Percentiles rank a stretch among this genome's conserved stretches.
Conservation (phyloP, 2,113 vertebrate species). For the Sarotherodon lohbergeri region DNA sequence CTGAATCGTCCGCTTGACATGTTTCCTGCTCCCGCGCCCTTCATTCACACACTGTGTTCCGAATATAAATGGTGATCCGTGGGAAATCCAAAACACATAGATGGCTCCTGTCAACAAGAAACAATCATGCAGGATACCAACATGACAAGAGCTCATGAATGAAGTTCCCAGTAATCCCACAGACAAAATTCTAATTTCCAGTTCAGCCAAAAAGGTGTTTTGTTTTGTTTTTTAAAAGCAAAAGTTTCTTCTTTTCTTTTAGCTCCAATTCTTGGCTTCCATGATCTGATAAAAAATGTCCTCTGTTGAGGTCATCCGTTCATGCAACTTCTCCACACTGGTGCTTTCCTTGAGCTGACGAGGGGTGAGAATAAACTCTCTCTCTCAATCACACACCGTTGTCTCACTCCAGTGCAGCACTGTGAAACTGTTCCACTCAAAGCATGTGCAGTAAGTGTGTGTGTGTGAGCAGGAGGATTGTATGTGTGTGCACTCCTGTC, state of each 20-base stretch:
- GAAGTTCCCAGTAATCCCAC: constrained; percentile 43
- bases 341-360: constrained; percentile 18
- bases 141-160: constrained; percentile 29
- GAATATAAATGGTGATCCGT: constrained; percentile 31
- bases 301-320: constrained; percentile 14
- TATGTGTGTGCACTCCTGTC: constrained; percentile 28
- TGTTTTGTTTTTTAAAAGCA: neutral
- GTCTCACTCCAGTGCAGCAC: constrained; percentile 37
- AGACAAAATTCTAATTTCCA: constrained; percentile 1
- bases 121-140: constrained; percentile 27
- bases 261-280: constrained; percentile 35
- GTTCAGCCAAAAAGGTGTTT: neutral
- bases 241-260: constrained; percentile 2
- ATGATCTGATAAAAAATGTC: constrained; percentile 38
- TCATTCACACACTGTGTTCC: constrained; percentile 26
- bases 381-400: constrained; percentile 16
- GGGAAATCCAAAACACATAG: constrained; percentile 29
- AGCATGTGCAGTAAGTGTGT: constrained; percentile 37
- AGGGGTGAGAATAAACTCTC: neutral
- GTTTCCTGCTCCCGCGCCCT: constrained; percentile 29
- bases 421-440: constrained; percentile 41
- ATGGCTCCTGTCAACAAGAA: constrained; percentile 40
- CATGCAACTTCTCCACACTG: constrained; percentile 40
- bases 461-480: constrained; percentile 19
- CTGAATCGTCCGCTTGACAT: constrained; percentile 58